Conservation (phyloP, 2,113 vertebrate species). For the Vulpes ferrilata region DNA sequence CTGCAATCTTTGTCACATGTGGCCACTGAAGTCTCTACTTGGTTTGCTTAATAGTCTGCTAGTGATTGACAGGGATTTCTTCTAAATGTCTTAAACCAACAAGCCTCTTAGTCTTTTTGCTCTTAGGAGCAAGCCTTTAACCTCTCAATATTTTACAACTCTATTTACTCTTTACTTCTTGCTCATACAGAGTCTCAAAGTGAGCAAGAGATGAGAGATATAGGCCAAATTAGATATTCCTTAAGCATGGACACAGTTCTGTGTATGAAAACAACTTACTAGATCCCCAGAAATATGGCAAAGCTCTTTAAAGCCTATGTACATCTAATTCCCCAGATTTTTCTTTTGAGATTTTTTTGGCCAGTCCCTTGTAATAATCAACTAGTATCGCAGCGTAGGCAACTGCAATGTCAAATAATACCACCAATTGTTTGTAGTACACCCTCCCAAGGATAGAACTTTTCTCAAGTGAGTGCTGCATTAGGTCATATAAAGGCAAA, state of each 20-base stretch:
- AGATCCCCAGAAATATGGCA: background rate
- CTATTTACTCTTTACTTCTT: background rate
- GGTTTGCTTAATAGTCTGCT: background rate
- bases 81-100: background rate
- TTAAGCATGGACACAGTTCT: background rate
- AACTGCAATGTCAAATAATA: background rate
- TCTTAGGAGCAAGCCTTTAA: background rate
- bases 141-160: background rate
- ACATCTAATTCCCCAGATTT: background rate
- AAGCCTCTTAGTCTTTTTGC: background rate
- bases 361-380: background rate
- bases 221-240: background rate
- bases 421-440: background rate
- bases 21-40: background rate
- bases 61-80: background rate
- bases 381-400: background rate
- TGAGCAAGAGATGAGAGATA: background rate
- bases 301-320: background rate
- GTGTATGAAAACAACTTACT: background rate
- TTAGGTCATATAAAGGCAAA: background rate
- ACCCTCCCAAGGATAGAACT: background rate
- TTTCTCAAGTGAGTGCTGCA: background rate
- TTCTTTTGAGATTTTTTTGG: background rate
- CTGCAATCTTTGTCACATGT: background rate
- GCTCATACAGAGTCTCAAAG: background rate